These are phyloP conservation scores for Passer montanus DNA, from an alignment of 2,113 vertebrate species.

Conservation along the genomic window DNA sequence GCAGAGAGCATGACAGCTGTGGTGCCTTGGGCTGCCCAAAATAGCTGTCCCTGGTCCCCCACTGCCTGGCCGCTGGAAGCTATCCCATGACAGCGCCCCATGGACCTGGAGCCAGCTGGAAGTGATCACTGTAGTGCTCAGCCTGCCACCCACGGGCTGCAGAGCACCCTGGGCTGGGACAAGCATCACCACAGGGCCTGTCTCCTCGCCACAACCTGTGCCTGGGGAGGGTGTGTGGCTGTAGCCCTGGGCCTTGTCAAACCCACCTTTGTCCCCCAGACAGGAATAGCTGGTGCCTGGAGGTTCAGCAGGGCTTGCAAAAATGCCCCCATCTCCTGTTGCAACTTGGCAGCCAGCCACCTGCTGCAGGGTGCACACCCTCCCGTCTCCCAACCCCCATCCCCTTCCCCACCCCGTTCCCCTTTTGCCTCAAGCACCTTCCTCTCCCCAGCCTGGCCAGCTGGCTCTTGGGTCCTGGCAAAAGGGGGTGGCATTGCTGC, in stretches of 20 bases:
- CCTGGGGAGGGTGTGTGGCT: background rate
- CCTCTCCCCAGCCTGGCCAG: accelerated
- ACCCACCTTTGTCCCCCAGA: background rate
- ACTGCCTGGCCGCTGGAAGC: background rate
- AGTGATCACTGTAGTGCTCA: background rate
- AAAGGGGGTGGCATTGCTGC: background rate
- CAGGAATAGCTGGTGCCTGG: accelerated
- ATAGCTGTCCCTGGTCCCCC: background rate
- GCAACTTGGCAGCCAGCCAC: background rate
- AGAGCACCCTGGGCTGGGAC: background rate
- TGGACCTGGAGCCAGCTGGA: background rate
- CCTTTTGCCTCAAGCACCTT: background rate
- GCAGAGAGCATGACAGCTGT: conserved; percentile 37
- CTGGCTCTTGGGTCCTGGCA: background rate
- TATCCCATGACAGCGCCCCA: background rate
- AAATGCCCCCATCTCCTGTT: background rate
- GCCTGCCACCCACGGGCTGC: background rate
- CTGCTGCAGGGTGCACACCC: accelerated
- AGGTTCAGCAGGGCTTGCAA: background rate
- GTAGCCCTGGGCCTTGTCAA: background rate
- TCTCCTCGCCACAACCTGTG: background rate
- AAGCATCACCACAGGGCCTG: background rate
- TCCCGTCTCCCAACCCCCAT: background rate
- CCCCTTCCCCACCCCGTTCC: background rate
- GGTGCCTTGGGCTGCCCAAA: conserved; percentile 23